These are phyloP conservation scores for Acrossocheilus fasciatus DNA, from an alignment of 2,797 vertebrate species.

Conservation along the genomic window DNA sequence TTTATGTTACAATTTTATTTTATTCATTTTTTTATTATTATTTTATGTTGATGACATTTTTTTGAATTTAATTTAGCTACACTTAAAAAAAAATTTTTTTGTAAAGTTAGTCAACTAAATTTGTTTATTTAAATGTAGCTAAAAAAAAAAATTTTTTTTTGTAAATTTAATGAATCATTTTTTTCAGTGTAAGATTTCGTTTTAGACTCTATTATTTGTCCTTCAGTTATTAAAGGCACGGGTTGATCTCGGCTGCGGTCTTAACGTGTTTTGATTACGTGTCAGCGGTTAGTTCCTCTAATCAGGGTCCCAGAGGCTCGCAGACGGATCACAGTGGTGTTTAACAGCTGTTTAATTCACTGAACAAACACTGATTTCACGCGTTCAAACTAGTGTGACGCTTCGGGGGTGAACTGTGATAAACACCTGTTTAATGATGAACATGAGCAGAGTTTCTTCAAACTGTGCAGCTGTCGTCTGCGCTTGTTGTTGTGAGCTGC, in stretches of 20 bases:
- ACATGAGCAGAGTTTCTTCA: background rate
- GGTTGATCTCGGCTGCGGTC: background rate
- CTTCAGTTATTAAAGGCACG: background rate
- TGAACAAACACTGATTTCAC: background rate
- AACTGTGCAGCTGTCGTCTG: background rate
- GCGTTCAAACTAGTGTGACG: background rate
- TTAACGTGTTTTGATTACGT: background rate
- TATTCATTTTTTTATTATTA: background rate
- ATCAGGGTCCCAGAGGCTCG: background rate
- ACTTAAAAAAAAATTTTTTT: background rate
- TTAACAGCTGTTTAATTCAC: background rate
- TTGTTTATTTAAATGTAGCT: background rate
- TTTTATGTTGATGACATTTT: background rate
- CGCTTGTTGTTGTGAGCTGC: background rate
- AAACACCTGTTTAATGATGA: background rate
- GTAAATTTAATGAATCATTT: rapidly evolving
- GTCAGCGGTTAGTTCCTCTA: background rate
- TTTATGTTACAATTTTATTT: background rate
- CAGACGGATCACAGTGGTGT: background rate
- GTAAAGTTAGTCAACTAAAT: background rate
- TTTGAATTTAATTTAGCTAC: background rate
- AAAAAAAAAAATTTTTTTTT: too few relatives aligned
- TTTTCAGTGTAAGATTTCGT: background rate
- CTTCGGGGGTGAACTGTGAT: background rate
- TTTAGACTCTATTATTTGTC: background rate